phyloP scores from a whole-genome alignment of 2,888 invertebrate genomes.

The Clistopyga incitator region DNA sequence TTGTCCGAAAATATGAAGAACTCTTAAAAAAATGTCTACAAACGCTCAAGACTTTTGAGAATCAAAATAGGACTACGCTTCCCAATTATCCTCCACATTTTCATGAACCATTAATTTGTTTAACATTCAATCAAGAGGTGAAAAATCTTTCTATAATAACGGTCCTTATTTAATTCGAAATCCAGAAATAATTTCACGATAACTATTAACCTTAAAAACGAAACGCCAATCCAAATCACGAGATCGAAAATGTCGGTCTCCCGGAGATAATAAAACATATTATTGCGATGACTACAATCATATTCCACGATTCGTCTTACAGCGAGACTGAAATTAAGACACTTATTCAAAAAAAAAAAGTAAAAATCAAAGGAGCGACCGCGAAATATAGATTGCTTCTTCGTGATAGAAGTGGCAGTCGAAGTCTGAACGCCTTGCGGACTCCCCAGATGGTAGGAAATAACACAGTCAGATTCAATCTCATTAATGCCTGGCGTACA shows the following conservation, averaged over 20 bases:
- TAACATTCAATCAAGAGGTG: too few relatives aligned
- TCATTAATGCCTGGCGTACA: conserved; percentile 59
- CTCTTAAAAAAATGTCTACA: too few relatives aligned
- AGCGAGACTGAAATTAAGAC: background rate
- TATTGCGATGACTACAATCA: background rate
- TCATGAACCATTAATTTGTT: too few relatives aligned
- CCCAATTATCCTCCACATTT: too few relatives aligned
- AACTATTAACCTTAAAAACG: too few relatives aligned
- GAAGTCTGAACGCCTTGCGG: background rate
- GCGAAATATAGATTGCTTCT: background rate
- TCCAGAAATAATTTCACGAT: too few relatives aligned
- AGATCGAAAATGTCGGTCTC: background rate
- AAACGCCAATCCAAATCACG: too few relatives aligned
- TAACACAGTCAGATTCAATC: conserved; percentile 58
- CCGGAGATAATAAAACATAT: background rate
- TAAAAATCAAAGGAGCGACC: background rate
- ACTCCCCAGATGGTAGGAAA: conserved; percentile 26
- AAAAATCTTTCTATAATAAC: too few relatives aligned
- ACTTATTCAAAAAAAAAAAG: background rate
- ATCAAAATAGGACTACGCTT: too few relatives aligned
- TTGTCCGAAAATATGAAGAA: background rate
- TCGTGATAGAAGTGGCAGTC: conserved; percentile 5
- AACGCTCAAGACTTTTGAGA: background rate
- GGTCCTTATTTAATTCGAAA: too few relatives aligned
- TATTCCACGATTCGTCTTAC: background rate